Evolutionary conservation across 2,888 invertebrate genomes (phyloP), one percentile per base, ranked within the genome.

Genomic region (Cremastinae sp.): DNA sequence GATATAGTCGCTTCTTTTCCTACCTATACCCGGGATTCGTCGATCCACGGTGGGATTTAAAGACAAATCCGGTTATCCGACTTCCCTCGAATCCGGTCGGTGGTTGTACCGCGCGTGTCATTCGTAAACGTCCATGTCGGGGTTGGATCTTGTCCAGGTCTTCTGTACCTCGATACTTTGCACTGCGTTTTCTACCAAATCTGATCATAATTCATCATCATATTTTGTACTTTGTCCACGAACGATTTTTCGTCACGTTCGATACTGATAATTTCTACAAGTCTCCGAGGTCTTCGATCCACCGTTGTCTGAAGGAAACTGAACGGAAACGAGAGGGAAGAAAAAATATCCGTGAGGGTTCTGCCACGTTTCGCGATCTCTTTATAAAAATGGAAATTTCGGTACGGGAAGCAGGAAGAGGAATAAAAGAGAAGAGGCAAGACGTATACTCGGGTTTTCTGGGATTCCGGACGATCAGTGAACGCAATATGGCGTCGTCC

Each of bases 401-500:
- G 64, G 22, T 69, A 39, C 39, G 1, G 59, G 41, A 20, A 18
- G 8, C 9, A 43, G 37, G 20, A 22, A 39, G 39, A 45, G 8
- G 39, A 12, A 61, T 28, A 53, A 45, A 62, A 55, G 22, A 66
- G 49, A 37, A 16, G 51, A n/a, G 35, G 64, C 64, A 79, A 79
- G 79, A 79, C 74, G 74, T 75, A 78, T 72, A 65, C 71, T 69
- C 37, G 62, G 66, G 68, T 78, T 75, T 73, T 80, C 75, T 71
- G 55, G 79, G 78, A 79, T 75, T 81, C 80, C 78, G 74, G 72
- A 72, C 79, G 81, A 83, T 83, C 82, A 82, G 64, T 64, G 73
- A 28, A 28, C 28, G 64, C 83, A 83, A 84, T 82, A 83, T 80
- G 84, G 83, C 79, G 82, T 66, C 55, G 61, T 61, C 68, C 73